phyloP scores from a whole-genome alignment of 2,113 vertebrate species.

The Polypterus bichir region DNA sequence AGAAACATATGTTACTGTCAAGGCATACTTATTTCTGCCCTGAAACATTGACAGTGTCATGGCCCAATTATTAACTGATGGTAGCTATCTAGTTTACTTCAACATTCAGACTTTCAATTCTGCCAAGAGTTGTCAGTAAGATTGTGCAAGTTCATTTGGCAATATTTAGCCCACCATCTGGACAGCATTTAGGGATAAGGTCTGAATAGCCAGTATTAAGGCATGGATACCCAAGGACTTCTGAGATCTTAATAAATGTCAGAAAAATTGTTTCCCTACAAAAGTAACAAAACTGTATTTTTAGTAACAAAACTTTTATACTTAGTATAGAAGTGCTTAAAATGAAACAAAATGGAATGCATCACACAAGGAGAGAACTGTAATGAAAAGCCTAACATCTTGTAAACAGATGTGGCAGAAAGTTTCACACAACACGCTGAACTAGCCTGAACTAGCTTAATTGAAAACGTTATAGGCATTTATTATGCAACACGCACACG shows the following conservation, averaged over 20 bases:
- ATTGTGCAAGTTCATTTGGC: slow-evolving; percentile 61
- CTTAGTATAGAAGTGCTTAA: too few species aligned
- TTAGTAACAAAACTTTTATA: too few species aligned
- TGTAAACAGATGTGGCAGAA: slow-evolving; percentile 23
- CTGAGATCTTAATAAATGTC: slow-evolving; percentile 44
- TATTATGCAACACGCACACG: too few species aligned
- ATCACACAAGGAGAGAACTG: not conserved
- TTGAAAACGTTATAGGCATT: too few species aligned
- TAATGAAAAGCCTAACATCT: slow-evolving; percentile 13
- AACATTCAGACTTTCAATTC: slow-evolving; percentile 41
- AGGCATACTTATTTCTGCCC: too few species aligned
- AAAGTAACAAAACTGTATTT: not conserved
- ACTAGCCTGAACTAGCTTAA: too few species aligned
- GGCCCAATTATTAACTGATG: not conserved
- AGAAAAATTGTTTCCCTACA: slow-evolving; percentile 18
- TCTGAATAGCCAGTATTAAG: slow-evolving; percentile 39
- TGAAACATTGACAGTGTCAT: too few species aligned
- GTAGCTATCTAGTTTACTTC: slow-evolving; percentile 33
- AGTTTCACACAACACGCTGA: slow-evolving; percentile 2
- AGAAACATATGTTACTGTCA: too few species aligned
- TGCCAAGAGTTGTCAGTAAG: slow-evolving; percentile 38
- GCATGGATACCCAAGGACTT: slow-evolving; percentile 23
- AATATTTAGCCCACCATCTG: slow-evolving; percentile 45
- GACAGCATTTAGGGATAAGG: slow-evolving; percentile 51
- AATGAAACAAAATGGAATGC: too few species aligned